phyloP scores from a whole-genome alignment of 2,797 vertebrate genomes.

The Synanceia verrucosa region DNA sequence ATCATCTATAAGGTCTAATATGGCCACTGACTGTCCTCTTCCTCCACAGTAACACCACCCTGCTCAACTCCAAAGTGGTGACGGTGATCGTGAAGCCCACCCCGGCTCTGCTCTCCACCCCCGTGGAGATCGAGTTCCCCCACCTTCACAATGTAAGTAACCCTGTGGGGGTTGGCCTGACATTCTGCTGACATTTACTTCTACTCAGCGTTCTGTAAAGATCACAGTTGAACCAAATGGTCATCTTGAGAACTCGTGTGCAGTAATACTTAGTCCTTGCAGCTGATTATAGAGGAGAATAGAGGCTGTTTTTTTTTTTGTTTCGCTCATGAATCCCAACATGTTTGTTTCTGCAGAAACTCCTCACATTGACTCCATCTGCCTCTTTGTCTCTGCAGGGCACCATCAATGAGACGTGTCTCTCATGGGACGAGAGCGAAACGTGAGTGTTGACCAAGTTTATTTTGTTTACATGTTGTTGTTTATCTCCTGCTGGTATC shows the following conservation, averaged over 20 bases:
- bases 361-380: constrained; percentile 65
- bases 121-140: constrained; percentile 95
- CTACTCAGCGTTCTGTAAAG: constrained; percentile 56
- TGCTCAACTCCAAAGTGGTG: constrained; percentile 96
- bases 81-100: constrained; percentile 93
- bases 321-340: no score
- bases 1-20: background rate
- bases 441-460: constrained; percentile 85
- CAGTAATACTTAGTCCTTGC: constrained; percentile 48
- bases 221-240: constrained; percentile 46
- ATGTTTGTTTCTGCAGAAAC: constrained; percentile 36
- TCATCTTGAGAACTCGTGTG: constrained; percentile 22
- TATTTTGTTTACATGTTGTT: constrained; percentile 25
- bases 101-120: constrained; percentile 86
- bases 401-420: constrained; percentile 97
- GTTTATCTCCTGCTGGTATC: constrained; percentile 12
- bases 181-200: constrained; percentile 81
- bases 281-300: constrained; percentile 47
- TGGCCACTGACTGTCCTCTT: constrained; percentile 18
- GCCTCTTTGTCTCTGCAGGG: constrained; percentile 79
- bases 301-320: constrained; percentile 52
- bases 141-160: constrained; percentile 97
- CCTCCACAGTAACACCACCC: constrained; percentile 86
- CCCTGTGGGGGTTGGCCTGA: constrained; percentile 71
- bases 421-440: constrained; percentile 94